Conservation (phyloP, 2,113 vertebrate species). For the Engraulis encrasicolus region DNA sequence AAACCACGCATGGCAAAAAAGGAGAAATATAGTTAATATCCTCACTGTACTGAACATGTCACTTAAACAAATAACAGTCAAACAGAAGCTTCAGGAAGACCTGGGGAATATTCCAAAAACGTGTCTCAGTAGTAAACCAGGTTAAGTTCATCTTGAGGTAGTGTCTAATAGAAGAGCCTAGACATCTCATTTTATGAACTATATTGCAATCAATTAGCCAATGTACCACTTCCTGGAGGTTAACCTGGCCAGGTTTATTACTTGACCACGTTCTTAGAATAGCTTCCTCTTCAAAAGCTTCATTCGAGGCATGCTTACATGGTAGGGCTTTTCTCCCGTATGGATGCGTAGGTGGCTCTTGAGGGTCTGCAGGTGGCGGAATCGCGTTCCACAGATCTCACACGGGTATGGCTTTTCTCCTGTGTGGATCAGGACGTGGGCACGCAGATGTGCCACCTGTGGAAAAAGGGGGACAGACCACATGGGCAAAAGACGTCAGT, state of each 20-base stretch:
- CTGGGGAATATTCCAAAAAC: no score
- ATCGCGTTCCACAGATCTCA: constrained; percentile 96
- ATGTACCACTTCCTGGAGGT: no score
- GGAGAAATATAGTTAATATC: neutral
- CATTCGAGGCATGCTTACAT: constrained; percentile 77
- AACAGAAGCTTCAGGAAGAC: neutral
- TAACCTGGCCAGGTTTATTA: no score
- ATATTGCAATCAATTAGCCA: no score
- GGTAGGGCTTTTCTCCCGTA: constrained; percentile 97
- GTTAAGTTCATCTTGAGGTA: no score
- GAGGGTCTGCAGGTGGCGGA: constrained; percentile 94
- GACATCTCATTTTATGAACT: no score
- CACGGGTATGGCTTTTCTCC: constrained; percentile 98
- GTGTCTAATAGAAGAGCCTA: no score
- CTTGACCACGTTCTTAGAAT: no score
- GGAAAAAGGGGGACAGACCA: neutral
- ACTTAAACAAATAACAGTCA: neutral
- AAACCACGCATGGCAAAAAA: neutral
- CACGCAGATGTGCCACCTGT: constrained; percentile 95
- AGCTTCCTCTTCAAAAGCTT: neutral
- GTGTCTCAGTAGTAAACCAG: no score
- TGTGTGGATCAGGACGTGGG: constrained; percentile 95
- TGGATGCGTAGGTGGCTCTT: constrained; percentile 98
- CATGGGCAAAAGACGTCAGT: neutral
- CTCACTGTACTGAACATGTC: neutral